These are phyloP conservation scores for Keiferia lycopersicella DNA, from an alignment of 2,888 invertebrate genomes.

Conservation along the genomic window DNA sequence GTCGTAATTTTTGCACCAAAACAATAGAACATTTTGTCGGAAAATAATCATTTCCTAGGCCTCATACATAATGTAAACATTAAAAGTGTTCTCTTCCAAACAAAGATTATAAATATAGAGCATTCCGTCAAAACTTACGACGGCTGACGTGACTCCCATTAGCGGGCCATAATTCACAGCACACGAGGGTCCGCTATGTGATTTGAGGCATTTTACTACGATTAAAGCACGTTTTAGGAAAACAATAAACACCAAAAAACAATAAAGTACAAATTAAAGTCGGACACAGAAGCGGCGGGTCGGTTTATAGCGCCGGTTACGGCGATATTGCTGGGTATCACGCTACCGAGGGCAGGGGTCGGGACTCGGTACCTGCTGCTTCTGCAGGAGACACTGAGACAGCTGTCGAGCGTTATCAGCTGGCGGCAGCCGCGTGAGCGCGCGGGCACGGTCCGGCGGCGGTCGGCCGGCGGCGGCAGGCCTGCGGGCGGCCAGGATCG, in stretches of 20 bases:
- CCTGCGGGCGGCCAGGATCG: constrained; percentile 49
- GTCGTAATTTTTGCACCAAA: background rate
- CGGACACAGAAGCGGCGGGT: constrained; percentile 61
- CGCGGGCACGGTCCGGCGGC: background rate
- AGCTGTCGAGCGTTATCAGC: constrained; percentile 17
- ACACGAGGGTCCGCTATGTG: constrained; percentile 46
- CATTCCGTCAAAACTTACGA: constrained; percentile 52
- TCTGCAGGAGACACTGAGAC: constrained; percentile 26
- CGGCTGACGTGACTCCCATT: constrained; percentile 36
- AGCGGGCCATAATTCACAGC: constrained; percentile 45
- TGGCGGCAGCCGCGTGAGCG: background rate
- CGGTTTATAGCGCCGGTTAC: constrained; percentile 56
- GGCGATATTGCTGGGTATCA: constrained; percentile 67
- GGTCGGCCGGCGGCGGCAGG: constrained; percentile 35
- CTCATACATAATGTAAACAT: constrained; percentile 17
- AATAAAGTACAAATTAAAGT: constrained; percentile 73
- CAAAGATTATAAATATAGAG: constrained; percentile 37
- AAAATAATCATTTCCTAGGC: background rate
- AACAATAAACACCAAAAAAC: constrained; percentile 75
- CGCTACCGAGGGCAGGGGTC: constrained; percentile 64
- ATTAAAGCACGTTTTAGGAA: constrained; percentile 66
- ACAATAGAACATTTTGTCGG: background rate
- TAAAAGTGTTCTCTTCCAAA: constrained; percentile 5
- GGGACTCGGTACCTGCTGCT: constrained; percentile 49
- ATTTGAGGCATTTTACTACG: constrained; percentile 57